Base-by-base conservation (phyloP, 1,140 invertebrate species). In the Eumaeus atala region DNA sequence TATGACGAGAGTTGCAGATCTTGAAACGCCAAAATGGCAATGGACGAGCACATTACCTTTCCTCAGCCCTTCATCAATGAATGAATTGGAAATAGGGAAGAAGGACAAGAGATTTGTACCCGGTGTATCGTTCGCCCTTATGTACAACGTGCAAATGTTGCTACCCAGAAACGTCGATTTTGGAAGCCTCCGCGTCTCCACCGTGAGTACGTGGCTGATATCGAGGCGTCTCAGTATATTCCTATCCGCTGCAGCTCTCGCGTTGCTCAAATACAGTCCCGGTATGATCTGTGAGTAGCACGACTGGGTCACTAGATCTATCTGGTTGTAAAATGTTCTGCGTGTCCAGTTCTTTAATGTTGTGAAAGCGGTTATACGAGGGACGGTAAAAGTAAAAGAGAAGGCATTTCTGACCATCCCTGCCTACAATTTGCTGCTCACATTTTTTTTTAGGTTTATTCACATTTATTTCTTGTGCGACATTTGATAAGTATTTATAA, bases 21-120 rank as follows among this genome's bases (percentile, higher is more conserved):
- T 91, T 9, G 96, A 97, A 11, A 98, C 94, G 12, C 97, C 97
- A 10, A 97, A 97, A 72, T 98, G 96, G 89, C 97, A 98, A 80
- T 98, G 97, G 35, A 98, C 93, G 68, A 98, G 89, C 35, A 98
- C 95, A 66, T 93, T 93, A 44, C 84, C 84, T 47, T 74, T 75
- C 11, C 72, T 65, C 8, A 84, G 18, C 11, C 78, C 84, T 54
- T 87, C 78, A 12, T 79, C 77, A 49, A 87, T 87, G 55, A 87
- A 87, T 10, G 77, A 62, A 59, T 87, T 84, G 63, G 81, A 73
- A 73, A 87, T 80, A 49, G 84, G 81, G 67, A 87, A 87, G 66
- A 84, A 87, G 55, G 78, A 66, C 66, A 87, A 42, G 53, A 87
- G 67, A 67, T 84, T 75, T 64, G 84, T 84, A 51, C 69, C 54